Conservation (phyloP, 2,888 invertebrate genomes). For the Acanthacorydalis orientalis region DNA sequence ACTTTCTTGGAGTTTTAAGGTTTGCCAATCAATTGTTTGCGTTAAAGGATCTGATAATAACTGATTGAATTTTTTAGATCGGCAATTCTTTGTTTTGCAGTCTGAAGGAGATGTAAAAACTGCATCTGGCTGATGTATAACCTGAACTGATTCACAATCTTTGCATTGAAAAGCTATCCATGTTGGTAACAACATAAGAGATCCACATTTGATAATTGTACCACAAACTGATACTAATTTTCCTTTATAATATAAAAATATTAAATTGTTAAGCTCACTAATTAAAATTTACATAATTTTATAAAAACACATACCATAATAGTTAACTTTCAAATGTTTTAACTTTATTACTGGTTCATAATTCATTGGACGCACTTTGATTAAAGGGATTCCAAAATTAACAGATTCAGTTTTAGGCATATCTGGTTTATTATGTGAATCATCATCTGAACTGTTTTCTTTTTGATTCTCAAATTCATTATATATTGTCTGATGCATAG, state of each 20-base stretch:
- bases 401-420: constrained; percentile 20
- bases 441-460: constrained; percentile 25
- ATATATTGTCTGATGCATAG: constrained; percentile 54
- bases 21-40: constrained; percentile 62
- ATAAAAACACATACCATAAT: constrained; percentile 39
- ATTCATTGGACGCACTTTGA: constrained; percentile 40
- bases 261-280: constrained; percentile 3
- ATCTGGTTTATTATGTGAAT: constrained; percentile 27
- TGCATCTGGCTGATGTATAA: constrained; percentile 45
- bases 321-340: constrained; percentile 52
- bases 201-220: constrained; percentile 66
- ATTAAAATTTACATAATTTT: constrained; percentile 9
- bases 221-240: constrained; percentile 69
- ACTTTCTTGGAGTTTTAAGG: constrained; percentile 67
- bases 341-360: constrained; percentile 49
- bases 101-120: constrained; percentile 38
- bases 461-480: constrained; percentile 14
- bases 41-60: constrained; percentile 50
- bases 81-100: constrained; percentile 37
- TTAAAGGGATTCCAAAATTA: constrained; percentile 24
- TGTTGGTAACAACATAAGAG: constrained; percentile 52
- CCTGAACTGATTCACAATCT: constrained; percentile 47
- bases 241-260: constrained; percentile 26
- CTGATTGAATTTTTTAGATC: constrained; percentile 34
- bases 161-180: constrained; percentile 66